phyloP scores from a whole-genome alignment of 2,113 vertebrate species.

The Apeltes quadracus region DNA sequence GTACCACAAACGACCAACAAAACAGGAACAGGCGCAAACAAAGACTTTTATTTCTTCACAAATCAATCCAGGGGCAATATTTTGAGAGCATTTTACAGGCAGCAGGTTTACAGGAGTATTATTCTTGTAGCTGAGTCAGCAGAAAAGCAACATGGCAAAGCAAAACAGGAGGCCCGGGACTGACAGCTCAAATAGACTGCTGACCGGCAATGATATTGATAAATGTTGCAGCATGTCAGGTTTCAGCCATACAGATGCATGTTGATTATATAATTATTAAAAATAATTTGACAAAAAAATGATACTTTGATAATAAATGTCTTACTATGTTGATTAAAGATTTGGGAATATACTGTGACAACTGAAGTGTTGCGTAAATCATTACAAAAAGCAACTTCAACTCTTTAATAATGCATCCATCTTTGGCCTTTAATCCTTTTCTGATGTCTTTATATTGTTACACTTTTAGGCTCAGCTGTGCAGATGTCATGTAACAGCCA shows the following conservation, averaged over 20 bases:
- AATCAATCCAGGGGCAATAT: neutral
- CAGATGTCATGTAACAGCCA: neutral
- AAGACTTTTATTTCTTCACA: conserved; percentile 1
- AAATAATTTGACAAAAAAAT: neutral
- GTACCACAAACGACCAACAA: neutral
- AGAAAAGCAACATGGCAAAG: neutral
- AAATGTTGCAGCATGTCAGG: neutral
- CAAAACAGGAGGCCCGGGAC: neutral
- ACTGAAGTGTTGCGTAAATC: neutral
- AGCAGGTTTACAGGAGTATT: neutral
- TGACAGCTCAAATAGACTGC: neutral
- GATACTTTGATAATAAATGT: neutral
- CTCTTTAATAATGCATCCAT: neutral
- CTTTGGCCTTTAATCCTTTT: neutral
- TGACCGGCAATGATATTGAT: neutral
- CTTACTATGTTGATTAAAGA: neutral
- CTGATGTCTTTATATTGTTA: neutral
- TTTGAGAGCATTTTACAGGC: neutral
- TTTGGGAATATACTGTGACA: neutral
- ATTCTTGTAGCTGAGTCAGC: neutral
- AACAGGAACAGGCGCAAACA: conserved; percentile 6
- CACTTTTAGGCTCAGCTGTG: neutral
- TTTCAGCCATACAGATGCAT: neutral
- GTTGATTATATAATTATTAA: neutral
- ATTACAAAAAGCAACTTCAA: neutral